phyloP scores from a whole-genome alignment of 2,797 vertebrate genomes.

The Ctenochaetus hawaiiensis region DNA sequence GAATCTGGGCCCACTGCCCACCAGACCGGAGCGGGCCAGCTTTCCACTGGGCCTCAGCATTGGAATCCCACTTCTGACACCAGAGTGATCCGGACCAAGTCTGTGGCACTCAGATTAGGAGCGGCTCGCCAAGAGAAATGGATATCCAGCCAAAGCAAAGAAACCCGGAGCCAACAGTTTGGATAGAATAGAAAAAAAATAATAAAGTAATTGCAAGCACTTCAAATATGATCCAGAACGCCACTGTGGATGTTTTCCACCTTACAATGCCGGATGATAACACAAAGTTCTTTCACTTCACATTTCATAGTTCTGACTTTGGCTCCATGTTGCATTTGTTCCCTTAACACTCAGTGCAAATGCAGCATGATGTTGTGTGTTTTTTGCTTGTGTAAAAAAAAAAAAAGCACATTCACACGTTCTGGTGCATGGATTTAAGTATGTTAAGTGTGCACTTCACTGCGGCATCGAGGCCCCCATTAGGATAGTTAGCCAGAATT shows the following conservation, averaged over 20 bases:
- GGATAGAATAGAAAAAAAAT: slow-evolving; percentile 66
- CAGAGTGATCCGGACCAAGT: slow-evolving; percentile 77
- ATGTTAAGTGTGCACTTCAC: slow-evolving; percentile 12
- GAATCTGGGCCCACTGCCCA: slow-evolving; percentile 73
- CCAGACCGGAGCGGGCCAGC: slow-evolving; percentile 74
- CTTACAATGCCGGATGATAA: slow-evolving; percentile 41
- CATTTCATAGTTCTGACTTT: slow-evolving; percentile 29
- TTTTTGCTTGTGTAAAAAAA: not conserved
- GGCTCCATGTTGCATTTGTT: not conserved
- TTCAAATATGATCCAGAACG: slow-evolving; percentile 54
- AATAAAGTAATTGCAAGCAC: slow-evolving; percentile 65
- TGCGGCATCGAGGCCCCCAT: slow-evolving; percentile 71
- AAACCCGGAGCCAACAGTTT: slow-evolving; percentile 70
- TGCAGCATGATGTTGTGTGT: not conserved
- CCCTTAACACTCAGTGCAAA: slow-evolving; percentile 9
- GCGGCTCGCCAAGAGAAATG: slow-evolving; percentile 77
- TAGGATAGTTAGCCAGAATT: slow-evolving; percentile 87
- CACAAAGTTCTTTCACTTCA: slow-evolving; percentile 11
- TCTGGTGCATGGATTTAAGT: slow-evolving; percentile 2
- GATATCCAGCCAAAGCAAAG: slow-evolving; percentile 79
- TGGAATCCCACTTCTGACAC: slow-evolving; percentile 82
- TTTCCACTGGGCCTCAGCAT: slow-evolving; percentile 78
- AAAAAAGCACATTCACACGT: slow-evolving; percentile 31
- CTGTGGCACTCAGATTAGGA: slow-evolving; percentile 85
- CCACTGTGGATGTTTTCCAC: slow-evolving; percentile 62